These are phyloP conservation scores for Tridacna gigas DNA, from an alignment of 2,888 invertebrate species.

Conservation along the genomic window DNA sequence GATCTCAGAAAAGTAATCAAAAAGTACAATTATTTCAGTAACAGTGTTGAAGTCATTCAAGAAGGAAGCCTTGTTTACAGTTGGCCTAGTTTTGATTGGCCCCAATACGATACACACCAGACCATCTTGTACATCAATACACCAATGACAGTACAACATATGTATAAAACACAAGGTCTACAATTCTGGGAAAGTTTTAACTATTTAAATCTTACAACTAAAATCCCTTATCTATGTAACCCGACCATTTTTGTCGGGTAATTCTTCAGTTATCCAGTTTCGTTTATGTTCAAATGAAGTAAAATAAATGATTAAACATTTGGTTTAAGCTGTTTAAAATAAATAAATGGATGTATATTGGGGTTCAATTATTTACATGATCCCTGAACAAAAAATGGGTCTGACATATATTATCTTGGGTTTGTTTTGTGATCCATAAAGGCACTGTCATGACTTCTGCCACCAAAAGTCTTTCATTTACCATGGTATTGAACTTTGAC, in stretches of 20 bases:
- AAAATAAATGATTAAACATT: no score
- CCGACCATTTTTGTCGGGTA: conserved; percentile 1
- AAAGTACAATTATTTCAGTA: neutral
- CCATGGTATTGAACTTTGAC: no score
- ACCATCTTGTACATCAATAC: conserved; percentile 7
- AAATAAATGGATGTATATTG: no score
- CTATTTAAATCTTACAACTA: conserved; percentile 48
- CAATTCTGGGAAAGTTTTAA: conserved; percentile 58
- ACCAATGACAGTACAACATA: conserved; percentile 8
- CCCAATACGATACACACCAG: conserved; percentile 16
- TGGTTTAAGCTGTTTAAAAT: no score
- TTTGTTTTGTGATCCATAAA: no score
- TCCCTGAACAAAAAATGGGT: no score
- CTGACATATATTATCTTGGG: no score
- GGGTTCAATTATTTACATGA: no score
- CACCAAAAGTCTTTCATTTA: no score
- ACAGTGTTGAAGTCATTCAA: neutral
- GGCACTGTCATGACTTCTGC: no score
- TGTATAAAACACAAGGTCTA: conserved; percentile 40
- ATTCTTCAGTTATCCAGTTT: neutral
- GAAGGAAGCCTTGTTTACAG: neutral
- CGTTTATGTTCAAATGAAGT: no score
- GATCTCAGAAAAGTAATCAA: no score
- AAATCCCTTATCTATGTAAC: conserved; percentile 43
- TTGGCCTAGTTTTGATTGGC: conserved; percentile 11